Evolutionary conservation across 2,797 vertebrate species (phyloP).

Genomic region (Eulemur rubriventer): DNA sequence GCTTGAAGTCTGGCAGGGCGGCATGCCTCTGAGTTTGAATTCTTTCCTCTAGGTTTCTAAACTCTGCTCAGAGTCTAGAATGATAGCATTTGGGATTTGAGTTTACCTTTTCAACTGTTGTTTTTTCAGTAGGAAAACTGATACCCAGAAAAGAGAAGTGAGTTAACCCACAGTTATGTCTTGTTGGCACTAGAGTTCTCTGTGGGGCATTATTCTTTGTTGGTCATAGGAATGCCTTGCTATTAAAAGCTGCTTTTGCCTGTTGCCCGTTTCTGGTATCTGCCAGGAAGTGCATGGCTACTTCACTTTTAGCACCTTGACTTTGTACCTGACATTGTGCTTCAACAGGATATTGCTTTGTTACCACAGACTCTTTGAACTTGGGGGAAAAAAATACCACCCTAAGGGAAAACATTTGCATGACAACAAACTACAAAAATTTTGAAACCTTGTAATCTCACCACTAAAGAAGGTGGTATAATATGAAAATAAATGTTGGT

Average conservation of each 20-base stretch:
- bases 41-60: neutral
- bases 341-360: constrained; percentile 64
- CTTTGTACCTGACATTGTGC: constrained; percentile 38
- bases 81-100: neutral
- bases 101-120: neutral
- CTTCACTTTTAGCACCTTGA: constrained; percentile 58
- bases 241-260: neutral
- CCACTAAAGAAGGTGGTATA: constrained; percentile 28
- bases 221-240: neutral
- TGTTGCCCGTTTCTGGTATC: neutral
- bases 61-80: neutral
- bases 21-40: neutral
- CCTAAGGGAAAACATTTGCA: constrained; percentile 50
- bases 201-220: neutral
- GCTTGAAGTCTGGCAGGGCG: neutral
- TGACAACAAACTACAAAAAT: constrained; percentile 51
- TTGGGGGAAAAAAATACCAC: neutral
- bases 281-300: constrained; percentile 23
- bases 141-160: neutral
- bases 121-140: neutral
- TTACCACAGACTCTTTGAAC: constrained; percentile 70
- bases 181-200: neutral
- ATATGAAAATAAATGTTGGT: constrained; percentile 29
- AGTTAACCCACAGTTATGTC: neutral
- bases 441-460: constrained; percentile 52